phyloP scores from a whole-genome alignment of 2,113 vertebrate species.

The Amphiprion ocellaris region DNA sequence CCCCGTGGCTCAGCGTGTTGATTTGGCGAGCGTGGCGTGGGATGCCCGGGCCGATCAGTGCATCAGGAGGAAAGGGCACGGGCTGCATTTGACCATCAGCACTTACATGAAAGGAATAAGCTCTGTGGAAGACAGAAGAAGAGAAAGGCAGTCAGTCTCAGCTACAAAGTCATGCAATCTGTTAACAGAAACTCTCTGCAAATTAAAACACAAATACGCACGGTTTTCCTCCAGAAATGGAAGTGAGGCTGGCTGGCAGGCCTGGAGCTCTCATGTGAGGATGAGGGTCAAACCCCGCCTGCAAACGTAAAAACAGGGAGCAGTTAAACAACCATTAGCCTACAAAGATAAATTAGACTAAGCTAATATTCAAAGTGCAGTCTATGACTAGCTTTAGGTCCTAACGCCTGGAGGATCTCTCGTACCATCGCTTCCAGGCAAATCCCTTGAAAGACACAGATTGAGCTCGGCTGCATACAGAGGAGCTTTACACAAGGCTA shows the following conservation, averaged over 20 bases:
- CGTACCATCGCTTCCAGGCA: constrained; percentile 48
- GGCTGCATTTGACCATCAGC: constrained; percentile 98
- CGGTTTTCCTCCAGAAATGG: constrained; percentile 97
- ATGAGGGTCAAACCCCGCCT: constrained; percentile 96
- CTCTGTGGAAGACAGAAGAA: constrained; percentile 77
- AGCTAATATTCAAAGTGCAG: constrained; percentile 58
- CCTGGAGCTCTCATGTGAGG: constrained; percentile 93
- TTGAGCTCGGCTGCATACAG: constrained; percentile 44
- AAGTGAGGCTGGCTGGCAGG: constrained; percentile 91
- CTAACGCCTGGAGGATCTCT: constrained; percentile 41
- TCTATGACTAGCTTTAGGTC: constrained; percentile 42
- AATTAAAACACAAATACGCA: constrained; percentile 77
- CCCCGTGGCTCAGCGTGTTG: constrained; percentile 95
- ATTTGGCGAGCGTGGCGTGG: constrained; percentile 96
- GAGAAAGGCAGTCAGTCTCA: constrained; percentile 2
- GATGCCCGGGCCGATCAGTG: constrained; percentile 94
- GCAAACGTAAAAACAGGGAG: constrained; percentile 19
- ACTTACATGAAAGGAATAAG: constrained; percentile 96
- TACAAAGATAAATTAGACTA: constrained; percentile 45
- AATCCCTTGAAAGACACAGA: constrained; percentile 63
- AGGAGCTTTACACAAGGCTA: constrained; percentile 67
- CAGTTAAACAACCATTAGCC: constrained; percentile 42
- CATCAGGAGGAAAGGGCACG: constrained; percentile 95
- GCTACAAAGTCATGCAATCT: neutral
- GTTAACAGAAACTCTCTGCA: neutral